Conservation (phyloP, 2,888 invertebrate species). For the Gastracanthus pulcherrimus region DNA sequence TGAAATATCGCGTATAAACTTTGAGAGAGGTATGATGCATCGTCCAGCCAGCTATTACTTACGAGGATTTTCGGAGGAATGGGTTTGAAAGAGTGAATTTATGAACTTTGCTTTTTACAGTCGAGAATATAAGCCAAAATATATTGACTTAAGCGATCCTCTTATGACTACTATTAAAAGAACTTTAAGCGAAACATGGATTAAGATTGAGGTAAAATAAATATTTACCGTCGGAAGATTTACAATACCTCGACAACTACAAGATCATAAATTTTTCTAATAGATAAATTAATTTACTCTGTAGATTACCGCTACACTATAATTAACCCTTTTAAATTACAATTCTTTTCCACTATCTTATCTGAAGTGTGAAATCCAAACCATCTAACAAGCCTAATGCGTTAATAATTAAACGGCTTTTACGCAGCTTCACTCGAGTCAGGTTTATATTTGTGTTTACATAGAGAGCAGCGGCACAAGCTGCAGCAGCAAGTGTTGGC, state of each 20-base stretch:
- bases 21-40: not conserved
- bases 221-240: not conserved
- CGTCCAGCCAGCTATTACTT: not conserved
- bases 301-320: not conserved
- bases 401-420: slow-evolving; percentile 42
- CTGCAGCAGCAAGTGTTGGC: slow-evolving; percentile 15
- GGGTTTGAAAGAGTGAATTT: not conserved
- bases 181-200: too few species aligned
- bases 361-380: not conserved
- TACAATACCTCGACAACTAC: not conserved
- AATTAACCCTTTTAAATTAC: slow-evolving; percentile 16
- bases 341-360: slow-evolving; percentile 20
- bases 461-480: not conserved
- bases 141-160: too few species aligned
- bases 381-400: slow-evolving; percentile 23
- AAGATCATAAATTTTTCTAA: slow-evolving; percentile 4
- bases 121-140: too few species aligned
- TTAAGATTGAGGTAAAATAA: not conserved
- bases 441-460: slow-evolving; percentile 38
- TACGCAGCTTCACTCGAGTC: not conserved
- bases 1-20: slow-evolving; percentile 18
- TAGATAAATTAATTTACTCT: slow-evolving; percentile 12
- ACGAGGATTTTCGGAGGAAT: not conserved
- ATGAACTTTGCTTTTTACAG: too few species aligned
- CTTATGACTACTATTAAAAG: too few species aligned